Evolutionary conservation across 2,113 vertebrate species (phyloP), one percentile per base, ranked within the genome.

Genomic region (Erinaceus europaeus): DNA sequence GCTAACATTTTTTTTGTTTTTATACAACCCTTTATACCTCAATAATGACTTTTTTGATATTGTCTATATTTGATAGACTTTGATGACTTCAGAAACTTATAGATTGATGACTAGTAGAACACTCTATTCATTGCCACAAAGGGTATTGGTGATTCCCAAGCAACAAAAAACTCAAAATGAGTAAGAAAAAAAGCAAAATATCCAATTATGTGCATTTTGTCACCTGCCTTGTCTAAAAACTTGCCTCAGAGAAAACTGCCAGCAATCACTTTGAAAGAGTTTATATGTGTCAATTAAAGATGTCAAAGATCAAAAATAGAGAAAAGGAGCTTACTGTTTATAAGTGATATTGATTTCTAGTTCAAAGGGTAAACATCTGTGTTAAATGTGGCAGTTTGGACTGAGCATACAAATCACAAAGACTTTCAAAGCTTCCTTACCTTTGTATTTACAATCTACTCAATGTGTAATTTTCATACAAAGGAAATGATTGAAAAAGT

Each of bases 221-320:
- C 14, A 46, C 74, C 44, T 87, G 25, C 15, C 40, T 52, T 59
- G 7, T 76, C 36, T 84, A 76, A 80, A 89, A 75, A 21, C 25
- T 91, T 71, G 44, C n/a, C 13, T 32, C 29, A 62, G 9, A 73
- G 81, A 82, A 82, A 50, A 78, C 36, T 57, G 7, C 34, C 52
- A 61, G 42, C 65, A 86, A 44, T 69, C 52, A 83, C n/a, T 67
- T 86, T 86, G 32, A 50, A 91, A 65, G 40, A 85, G 46, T 76
- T 84, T 83, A 50, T 65, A 12, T 9, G 57, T 67, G 38, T 79
- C 67, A 74, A 12, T 91, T 86, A 75, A 0, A 52, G 25, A n/a
- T 86, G 44, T 83, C 61, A 84, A 68, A 29, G 84, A 75, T 87
- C 86, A 86, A 78, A 90, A 69, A n/a, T 42, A 38, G 29, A 25